phyloP scores from a whole-genome alignment of 2,797 vertebrate species.

The Acrossocheilus wenchowensis region DNA sequence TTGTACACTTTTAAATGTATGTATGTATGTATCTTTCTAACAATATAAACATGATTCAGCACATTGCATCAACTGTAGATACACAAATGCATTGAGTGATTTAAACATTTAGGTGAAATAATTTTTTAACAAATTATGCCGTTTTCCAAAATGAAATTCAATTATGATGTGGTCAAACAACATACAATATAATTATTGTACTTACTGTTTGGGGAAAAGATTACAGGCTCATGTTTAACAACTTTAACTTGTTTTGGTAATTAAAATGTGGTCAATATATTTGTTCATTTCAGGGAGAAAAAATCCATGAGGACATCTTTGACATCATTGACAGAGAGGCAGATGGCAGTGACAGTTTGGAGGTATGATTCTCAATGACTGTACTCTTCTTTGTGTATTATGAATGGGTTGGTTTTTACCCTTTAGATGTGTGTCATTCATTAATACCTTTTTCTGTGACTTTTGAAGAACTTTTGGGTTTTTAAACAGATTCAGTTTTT shows the following conservation, averaged over 20 bases:
- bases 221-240: neutral
- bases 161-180: no score
- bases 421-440: slow-evolving; percentile 23
- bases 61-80: neutral
- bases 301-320: slow-evolving; percentile 98
- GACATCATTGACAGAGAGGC: slow-evolving; percentile 98
- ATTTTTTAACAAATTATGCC: no score
- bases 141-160: neutral
- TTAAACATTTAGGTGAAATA: neutral
- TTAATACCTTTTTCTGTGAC: slow-evolving; percentile 18
- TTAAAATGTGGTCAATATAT: neutral
- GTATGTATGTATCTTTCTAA: neutral
- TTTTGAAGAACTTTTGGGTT: neutral
- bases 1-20: neutral
- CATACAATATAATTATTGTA: no score
- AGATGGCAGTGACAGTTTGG: slow-evolving; percentile 95
- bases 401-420: neutral
- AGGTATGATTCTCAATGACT: slow-evolving; percentile 69
- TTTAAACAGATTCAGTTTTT: slow-evolving; percentile 6
- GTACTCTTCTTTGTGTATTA: neutral
- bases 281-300: slow-evolving; percentile 85
- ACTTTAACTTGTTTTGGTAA: neutral
- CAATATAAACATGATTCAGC: neutral
- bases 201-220: no score
- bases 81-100: neutral